These are phyloP conservation scores for Channa argus DNA, from an alignment of 2,113 vertebrate species.

Conservation along the genomic window DNA sequence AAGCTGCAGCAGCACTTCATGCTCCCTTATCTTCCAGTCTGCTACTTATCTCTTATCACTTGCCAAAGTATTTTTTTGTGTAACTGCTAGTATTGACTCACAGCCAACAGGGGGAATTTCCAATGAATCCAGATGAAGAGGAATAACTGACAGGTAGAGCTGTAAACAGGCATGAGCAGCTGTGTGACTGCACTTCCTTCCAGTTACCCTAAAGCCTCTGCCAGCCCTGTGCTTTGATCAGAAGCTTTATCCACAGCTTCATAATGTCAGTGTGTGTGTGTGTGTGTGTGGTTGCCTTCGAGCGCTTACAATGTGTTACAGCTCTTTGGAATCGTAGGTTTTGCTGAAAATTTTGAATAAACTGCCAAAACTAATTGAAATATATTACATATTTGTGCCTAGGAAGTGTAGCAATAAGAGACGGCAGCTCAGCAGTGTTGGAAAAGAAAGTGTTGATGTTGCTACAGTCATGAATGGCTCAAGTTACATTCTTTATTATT, in stretches of 20 bases:
- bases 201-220: conserved; percentile 1
- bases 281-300: background rate
- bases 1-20: conserved; percentile 1
- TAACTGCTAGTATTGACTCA: conserved; percentile 35
- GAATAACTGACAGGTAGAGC: conserved; percentile 35
- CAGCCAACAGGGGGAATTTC: conserved; percentile 49
- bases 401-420: no score
- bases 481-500: no score
- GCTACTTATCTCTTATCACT: conserved; percentile 48
- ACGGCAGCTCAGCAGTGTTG: no score
- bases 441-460: no score
- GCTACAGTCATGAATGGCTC: no score
- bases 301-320: background rate
- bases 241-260: background rate
- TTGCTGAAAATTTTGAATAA: background rate
- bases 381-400: no score
- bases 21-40: conserved; percentile 15
- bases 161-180: conserved; percentile 49
- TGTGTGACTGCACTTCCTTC: conserved; percentile 24
- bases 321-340: background rate
- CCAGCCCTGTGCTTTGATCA: background rate
- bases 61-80: background rate
- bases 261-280: background rate
- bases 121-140: conserved; percentile 22
- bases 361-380: no score